Evolutionary conservation across 2,888 invertebrate genomes (phyloP).

Genomic region (Danaus chrysippus): DNA sequence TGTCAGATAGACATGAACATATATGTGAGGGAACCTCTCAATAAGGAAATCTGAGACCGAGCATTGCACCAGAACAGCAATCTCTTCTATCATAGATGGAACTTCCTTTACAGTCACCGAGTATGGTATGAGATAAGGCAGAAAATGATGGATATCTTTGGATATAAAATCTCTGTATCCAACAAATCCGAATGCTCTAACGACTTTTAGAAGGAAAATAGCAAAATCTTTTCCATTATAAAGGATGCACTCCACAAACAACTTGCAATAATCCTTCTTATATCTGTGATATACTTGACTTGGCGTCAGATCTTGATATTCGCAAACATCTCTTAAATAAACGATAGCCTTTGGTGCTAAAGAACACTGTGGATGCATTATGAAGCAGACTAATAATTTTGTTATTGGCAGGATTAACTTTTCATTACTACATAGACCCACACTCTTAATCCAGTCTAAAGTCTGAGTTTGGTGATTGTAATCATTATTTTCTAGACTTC

Average conservation of each 20-base stretch:
- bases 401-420: constrained; percentile 65
- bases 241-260: constrained; percentile 80
- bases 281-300: constrained; percentile 81
- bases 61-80: constrained; percentile 78
- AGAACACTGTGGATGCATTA: constrained; percentile 81
- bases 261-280: constrained; percentile 80
- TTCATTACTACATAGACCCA: constrained; percentile 60
- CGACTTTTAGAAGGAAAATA: constrained; percentile 79
- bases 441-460: constrained; percentile 73
- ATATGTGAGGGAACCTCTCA: constrained; percentile 84
- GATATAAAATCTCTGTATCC: constrained; percentile 84
- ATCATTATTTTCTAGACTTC: constrained; percentile 73
- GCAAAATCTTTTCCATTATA: constrained; percentile 78
- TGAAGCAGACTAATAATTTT: constrained; percentile 79
- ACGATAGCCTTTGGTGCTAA: constrained; percentile 78
- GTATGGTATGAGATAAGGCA: constrained; percentile 82
- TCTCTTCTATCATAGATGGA: constrained; percentile 81
- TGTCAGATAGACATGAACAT: constrained; percentile 83
- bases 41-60: constrained; percentile 80
- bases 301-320: constrained; percentile 72
- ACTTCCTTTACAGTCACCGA: constrained; percentile 77
- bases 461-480: constrained; percentile 75
- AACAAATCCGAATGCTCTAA: constrained; percentile 83
- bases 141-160: constrained; percentile 83
- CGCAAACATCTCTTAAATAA: constrained; percentile 78